Percentiles rank a stretch among this genome's conserved stretches.
phyloP scores from a whole-genome alignment of 2,113 vertebrate species.

The Anolis sagrei region DNA sequence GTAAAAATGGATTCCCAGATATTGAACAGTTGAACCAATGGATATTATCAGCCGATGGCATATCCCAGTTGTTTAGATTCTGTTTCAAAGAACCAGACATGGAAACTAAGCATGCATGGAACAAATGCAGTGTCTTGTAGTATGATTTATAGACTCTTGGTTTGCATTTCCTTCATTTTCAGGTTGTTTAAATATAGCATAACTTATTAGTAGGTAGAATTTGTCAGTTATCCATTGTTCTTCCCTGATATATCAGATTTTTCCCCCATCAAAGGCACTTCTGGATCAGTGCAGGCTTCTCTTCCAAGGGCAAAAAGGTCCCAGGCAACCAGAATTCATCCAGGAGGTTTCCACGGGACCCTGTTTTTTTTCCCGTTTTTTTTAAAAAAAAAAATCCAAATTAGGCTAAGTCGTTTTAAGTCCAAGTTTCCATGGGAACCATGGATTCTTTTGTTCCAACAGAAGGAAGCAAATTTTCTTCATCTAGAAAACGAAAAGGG shows the following conservation, averaged over 20 bases:
- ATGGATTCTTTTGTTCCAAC: constrained; percentile 96
- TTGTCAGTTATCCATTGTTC: background rate
- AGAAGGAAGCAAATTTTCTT: constrained; percentile 90
- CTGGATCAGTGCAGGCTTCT: constrained; percentile 33
- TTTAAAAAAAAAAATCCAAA: background rate
- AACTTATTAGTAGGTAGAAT: constrained; percentile 20
- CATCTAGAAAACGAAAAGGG: constrained; percentile 90
- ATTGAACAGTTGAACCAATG: background rate
- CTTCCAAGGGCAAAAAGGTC: constrained; percentile 15
- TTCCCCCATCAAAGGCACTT: constrained; percentile 41
- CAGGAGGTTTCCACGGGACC: constrained; percentile 28
- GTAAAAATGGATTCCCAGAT: background rate
- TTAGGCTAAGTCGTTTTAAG: constrained; percentile 74
- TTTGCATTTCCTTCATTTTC: background rate
- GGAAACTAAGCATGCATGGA: constrained; percentile 7
- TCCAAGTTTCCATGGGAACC: constrained; percentile 97
- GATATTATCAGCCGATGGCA: background rate
- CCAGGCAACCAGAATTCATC: constrained; percentile 30
- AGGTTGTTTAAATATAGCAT: background rate
- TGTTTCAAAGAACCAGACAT: background rate
- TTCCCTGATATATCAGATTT: constrained; percentile 23
- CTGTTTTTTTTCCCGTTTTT: constrained; percentile 12
- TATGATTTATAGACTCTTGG: constrained; percentile 36
- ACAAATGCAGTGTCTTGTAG: background rate
- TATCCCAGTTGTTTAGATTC: background rate